Percentiles rank a stretch among this genome's conserved stretches.
Conservation (phyloP, 2,113 vertebrate species). For the Phylloscopus trochiloides region DNA sequence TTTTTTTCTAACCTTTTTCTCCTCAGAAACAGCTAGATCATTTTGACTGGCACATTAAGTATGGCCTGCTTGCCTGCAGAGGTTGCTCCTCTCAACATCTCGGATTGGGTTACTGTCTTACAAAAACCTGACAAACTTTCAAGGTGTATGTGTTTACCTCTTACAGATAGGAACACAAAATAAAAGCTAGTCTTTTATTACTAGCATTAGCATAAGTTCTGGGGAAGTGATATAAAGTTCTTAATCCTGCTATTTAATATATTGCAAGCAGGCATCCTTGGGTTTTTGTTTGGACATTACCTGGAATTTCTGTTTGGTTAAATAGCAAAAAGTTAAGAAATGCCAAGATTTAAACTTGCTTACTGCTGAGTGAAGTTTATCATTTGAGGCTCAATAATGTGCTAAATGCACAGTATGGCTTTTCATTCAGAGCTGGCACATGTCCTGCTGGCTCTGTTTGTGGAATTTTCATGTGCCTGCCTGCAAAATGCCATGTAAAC, state of each 20-base stretch:
- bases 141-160: neutral
- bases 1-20: neutral
- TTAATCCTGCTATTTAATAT: neutral
- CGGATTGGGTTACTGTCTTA: neutral
- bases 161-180: neutral
- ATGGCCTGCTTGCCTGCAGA: neutral
- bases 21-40: neutral
- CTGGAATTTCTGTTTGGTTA: neutral
- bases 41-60: neutral
- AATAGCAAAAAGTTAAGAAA: neutral
- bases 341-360: neutral
- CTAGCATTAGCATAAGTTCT: neutral
- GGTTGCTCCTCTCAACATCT: neutral
- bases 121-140: neutral
- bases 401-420: slow-evolving; percentile 39
- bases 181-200: neutral
- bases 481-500: slow-evolving; percentile 47
- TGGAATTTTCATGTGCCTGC: slow-evolving; percentile 23
- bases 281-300: neutral
- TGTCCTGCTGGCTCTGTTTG: slow-evolving; percentile 2
- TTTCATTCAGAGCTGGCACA: slow-evolving; percentile 18
- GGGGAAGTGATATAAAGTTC: neutral
- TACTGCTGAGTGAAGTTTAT: neutral
- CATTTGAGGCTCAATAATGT: neutral
- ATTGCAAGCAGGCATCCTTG: neutral